phyloP scores from a whole-genome alignment of 2,113 vertebrate genomes.

The Rhynchomys soricoides region DNA sequence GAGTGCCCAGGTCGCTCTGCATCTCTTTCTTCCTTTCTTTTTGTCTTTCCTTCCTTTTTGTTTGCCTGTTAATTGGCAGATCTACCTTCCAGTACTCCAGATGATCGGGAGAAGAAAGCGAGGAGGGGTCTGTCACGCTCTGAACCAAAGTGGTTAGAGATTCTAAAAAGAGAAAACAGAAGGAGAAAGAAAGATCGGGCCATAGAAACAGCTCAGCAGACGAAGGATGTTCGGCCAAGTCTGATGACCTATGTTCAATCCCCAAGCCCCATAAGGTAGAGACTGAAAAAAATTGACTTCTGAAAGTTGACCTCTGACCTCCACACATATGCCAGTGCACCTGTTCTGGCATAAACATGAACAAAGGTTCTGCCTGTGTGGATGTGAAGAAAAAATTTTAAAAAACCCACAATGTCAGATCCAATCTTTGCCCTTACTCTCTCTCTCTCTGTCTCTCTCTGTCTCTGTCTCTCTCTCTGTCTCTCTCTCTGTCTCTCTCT shows the following conservation, averaged over 20 bases:
- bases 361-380: background rate
- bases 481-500: no score
- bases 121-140: background rate
- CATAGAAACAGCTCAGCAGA: background rate
- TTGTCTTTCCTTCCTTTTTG: background rate
- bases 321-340: background rate
- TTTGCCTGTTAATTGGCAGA: background rate
- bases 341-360: background rate
- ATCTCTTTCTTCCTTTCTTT: background rate
- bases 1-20: background rate
- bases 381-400: background rate
- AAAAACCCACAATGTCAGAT: background rate
- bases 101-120: background rate
- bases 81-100: background rate
- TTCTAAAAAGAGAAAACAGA: background rate
- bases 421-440: background rate
- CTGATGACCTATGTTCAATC: background rate
- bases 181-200: background rate
- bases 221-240: background rate
- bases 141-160: slow-evolving; percentile 11
- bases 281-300: background rate
- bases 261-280: background rate
- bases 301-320: background rate
- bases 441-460: background rate
- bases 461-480: background rate